Evolutionary conservation across 2,113 vertebrate genomes (phyloP).

Genomic region (Seriola rivoliana): DNA sequence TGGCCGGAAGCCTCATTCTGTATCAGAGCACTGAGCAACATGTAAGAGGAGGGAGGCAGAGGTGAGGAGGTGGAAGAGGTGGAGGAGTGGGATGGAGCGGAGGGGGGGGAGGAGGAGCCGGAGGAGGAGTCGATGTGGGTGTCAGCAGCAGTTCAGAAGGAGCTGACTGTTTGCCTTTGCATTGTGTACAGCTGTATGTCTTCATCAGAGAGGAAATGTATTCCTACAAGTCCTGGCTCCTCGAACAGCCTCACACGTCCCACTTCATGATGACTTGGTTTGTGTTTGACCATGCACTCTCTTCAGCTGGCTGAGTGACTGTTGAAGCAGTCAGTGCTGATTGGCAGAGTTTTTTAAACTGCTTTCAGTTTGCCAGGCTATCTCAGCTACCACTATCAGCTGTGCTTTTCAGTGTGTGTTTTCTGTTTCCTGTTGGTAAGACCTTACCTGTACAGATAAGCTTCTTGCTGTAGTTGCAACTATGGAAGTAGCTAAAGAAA

Average conservation of each 20-base stretch:
- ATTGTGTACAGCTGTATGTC: slow-evolving; percentile 28
- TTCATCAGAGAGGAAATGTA: slow-evolving; percentile 35
- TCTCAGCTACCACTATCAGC: neutral
- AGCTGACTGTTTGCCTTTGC: slow-evolving; percentile 49
- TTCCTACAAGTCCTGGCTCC: slow-evolving; percentile 17
- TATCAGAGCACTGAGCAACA: slow-evolving; percentile 69
- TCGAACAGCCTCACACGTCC: slow-evolving; percentile 15
- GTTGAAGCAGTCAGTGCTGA: neutral
- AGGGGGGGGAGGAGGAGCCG: slow-evolving; percentile 40
- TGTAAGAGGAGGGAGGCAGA: slow-evolving; percentile 67
- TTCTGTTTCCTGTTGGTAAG: neutral
- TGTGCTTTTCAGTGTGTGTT: neutral
- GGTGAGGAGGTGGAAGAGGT: slow-evolving; percentile 62
- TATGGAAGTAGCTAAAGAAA: neutral
- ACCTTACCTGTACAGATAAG: slow-evolving; percentile 26
- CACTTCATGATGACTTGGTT: slow-evolving; percentile 21
- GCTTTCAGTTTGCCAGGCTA: slow-evolving; percentile 10
- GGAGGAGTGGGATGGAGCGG: slow-evolving; percentile 57
- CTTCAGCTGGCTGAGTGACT: slow-evolving; percentile 1
- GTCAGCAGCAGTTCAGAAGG: slow-evolving; percentile 47
- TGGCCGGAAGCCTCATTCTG: slow-evolving; percentile 69
- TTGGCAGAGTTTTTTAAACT: slow-evolving; percentile 21
- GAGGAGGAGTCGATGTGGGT: slow-evolving; percentile 62
- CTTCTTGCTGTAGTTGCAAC: neutral
- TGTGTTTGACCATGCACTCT: slow-evolving; percentile 20